A percentile compares a stretch with the other conserved stretches of the same genome.
Conservation (phyloP, 2,113 vertebrate species). For the Polyodon spathula region DNA sequence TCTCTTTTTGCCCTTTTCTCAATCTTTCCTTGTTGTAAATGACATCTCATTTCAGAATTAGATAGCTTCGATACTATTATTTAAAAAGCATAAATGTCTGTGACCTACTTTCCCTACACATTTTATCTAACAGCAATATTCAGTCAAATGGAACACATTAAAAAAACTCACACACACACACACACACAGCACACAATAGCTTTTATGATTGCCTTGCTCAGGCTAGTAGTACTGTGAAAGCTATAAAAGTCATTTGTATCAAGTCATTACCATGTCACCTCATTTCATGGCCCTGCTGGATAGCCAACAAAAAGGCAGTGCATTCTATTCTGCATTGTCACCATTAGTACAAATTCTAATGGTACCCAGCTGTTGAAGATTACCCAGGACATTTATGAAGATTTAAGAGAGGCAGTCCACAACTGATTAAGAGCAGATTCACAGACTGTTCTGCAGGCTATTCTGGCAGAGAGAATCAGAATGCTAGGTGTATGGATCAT, state of each 20-base stretch:
- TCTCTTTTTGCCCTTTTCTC: conserved; percentile 15
- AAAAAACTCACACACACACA: conserved; percentile 40
- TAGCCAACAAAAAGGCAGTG: conserved; percentile 36
- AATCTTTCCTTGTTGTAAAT: conserved; percentile 17
- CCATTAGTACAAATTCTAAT: conserved; percentile 39
- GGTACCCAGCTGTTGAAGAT: conserved; percentile 40
- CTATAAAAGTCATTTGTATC: conserved; percentile 58
- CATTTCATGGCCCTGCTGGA: conserved; percentile 40
- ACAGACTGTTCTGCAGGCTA: conserved; percentile 30
- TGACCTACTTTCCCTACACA: conserved; percentile 39
- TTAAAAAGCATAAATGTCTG: conserved; percentile 28
- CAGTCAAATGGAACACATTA: conserved; percentile 53
- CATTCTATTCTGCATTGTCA: conserved; percentile 32
- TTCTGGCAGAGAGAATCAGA: conserved; percentile 35
- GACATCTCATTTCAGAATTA: conserved; percentile 25
- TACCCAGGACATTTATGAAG: conserved; percentile 42
- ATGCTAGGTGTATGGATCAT: conserved; percentile 42
- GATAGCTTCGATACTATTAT: conserved; percentile 35
- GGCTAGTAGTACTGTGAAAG: conserved; percentile 38
- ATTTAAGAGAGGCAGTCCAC: conserved; percentile 38
- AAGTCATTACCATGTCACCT: conserved; percentile 60
- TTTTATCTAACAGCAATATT: conserved; percentile 44
- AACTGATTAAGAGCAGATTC: conserved; percentile 34
- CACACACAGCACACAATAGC: conserved; percentile 47
- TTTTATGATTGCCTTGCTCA: conserved; percentile 44